phyloP scores from a whole-genome alignment of 2,797 vertebrate genomes.

The Luscinia megarhynchos region DNA sequence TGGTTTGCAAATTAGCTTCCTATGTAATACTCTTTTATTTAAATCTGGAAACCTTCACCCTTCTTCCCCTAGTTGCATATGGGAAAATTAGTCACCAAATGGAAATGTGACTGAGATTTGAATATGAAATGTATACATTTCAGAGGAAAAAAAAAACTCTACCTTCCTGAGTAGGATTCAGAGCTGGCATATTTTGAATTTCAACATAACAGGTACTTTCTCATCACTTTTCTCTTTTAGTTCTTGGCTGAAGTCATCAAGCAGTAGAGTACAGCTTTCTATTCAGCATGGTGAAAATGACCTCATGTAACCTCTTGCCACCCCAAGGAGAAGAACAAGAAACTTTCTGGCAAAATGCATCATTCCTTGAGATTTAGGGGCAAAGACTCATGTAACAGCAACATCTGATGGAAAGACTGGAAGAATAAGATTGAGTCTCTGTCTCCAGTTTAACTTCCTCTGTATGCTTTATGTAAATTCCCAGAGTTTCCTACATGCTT shows the following conservation, averaged over 20 bases:
- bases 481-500: background rate
- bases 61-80: background rate
- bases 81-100: constrained; percentile 18
- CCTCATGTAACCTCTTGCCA: background rate
- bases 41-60: constrained; percentile 30
- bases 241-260: background rate
- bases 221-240: background rate
- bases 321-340: background rate
- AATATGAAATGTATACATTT: background rate
- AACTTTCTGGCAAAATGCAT: background rate
- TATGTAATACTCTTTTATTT: constrained; percentile 19
- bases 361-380: background rate
- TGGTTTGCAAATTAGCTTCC: constrained; percentile 45
- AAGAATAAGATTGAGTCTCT: background rate
- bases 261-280: background rate
- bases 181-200: constrained; percentile 1
- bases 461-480: background rate
- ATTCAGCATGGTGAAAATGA: background rate
- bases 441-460: background rate
- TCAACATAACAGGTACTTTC: background rate
- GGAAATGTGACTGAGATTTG: background rate
- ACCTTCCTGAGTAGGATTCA: background rate
- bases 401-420: background rate
- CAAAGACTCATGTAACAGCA: background rate
- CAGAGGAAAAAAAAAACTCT: background rate